A percentile compares a stretch with the other conserved stretches of the same genome.
Conservation (phyloP, 2,113 vertebrate species). For the Hepsetus odoe region DNA sequence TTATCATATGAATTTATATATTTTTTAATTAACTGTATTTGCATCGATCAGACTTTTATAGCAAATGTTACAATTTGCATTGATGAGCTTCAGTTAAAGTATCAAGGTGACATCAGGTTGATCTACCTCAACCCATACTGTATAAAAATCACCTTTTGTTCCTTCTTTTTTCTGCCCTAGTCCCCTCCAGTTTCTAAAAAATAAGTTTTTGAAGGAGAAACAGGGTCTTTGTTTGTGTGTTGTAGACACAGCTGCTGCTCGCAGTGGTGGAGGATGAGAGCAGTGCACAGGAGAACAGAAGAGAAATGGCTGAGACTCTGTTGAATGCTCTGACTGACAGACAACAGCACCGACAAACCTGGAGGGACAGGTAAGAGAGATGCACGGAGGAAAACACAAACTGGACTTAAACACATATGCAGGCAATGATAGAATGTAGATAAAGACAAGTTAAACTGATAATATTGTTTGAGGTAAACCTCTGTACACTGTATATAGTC, state of each 20-base stretch:
- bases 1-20: too few species aligned
- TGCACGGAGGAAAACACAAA: too few species aligned
- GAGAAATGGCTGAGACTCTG: constrained; percentile 79
- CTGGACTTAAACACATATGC: too few species aligned
- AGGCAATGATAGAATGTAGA: too few species aligned
- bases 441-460: background rate
- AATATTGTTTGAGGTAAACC: background rate
- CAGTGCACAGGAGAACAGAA: constrained; percentile 74
- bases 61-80: too few species aligned
- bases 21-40: too few species aligned
- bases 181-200: background rate
- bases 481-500: background rate
- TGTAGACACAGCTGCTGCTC: constrained; percentile 84
- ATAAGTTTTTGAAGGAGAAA: background rate
- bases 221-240: constrained; percentile 42
- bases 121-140: too few species aligned
- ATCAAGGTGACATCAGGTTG: too few species aligned
- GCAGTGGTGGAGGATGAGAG: constrained; percentile 71
- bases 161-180: too few species aligned
- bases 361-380: constrained; percentile 84
- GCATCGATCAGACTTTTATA: too few species aligned
- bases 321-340: constrained; percentile 82
- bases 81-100: too few species aligned
- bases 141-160: too few species aligned
- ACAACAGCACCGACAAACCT: constrained; percentile 88